Percentiles rank a stretch among this genome's conserved stretches.
phyloP scores from a whole-genome alignment of 2,797 vertebrate species.

The Eutrigla gurnardus region DNA sequence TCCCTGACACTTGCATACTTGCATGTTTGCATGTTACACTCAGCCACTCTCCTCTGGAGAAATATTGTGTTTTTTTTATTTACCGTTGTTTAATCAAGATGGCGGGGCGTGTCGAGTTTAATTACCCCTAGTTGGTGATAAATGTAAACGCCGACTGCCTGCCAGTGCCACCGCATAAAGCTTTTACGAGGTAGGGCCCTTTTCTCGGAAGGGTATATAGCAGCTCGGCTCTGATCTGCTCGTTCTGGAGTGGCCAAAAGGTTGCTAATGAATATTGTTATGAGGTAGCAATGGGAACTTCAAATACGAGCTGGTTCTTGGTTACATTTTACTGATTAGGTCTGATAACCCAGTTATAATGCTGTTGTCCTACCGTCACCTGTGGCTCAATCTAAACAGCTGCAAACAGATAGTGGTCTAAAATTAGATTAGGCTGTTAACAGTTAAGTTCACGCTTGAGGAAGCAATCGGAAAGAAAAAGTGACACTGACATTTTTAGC shows the following conservation, averaged over 20 bases:
- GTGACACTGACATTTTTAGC: background rate
- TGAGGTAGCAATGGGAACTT: slow-evolving; percentile 53
- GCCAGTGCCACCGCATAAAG: slow-evolving; percentile 58
- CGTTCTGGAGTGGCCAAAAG: slow-evolving; percentile 53
- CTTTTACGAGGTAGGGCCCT: slow-evolving; percentile 69
- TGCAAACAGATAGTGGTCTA: background rate
- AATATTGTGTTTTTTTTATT: slow-evolving; percentile 76
- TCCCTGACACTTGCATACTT: slow-evolving; percentile 9
- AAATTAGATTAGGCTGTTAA: background rate
- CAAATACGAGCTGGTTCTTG: slow-evolving; percentile 39
- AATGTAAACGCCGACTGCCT: slow-evolving; percentile 83
- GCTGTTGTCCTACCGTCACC: slow-evolving; percentile 2
- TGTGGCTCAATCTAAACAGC: background rate
- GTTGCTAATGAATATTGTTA: slow-evolving; percentile 61
- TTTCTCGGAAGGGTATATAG: slow-evolving; percentile 66
- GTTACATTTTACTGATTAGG: slow-evolving; percentile 44
- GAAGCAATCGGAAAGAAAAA: background rate
- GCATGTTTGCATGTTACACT: background rate
- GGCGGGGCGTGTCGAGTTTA: slow-evolving; percentile 75
- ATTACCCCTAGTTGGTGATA: slow-evolving; percentile 80
- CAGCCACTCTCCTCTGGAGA: slow-evolving; percentile 37
- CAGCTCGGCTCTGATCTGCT: slow-evolving; percentile 60
- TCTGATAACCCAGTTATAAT: slow-evolving; percentile 1
- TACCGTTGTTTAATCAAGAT: slow-evolving; percentile 80
- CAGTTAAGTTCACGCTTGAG: background rate